A percentile compares a stretch with the other conserved stretches of the same genome.
Evolutionary conservation across 2,113 vertebrate genomes (phyloP).

Genomic region (Apodemus sylvaticus): DNA sequence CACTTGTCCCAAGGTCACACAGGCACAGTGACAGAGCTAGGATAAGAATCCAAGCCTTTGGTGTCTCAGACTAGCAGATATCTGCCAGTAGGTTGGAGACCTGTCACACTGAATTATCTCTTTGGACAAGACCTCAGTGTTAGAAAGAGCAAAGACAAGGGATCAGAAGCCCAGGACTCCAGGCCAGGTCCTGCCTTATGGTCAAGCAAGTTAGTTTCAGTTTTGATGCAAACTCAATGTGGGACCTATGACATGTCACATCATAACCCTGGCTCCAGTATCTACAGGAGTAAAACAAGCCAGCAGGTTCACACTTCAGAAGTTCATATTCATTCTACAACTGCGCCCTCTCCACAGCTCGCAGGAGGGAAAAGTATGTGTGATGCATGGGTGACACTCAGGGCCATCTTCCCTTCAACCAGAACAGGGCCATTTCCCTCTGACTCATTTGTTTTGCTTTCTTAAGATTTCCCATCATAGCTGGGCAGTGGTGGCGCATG

Average conservation of each 20-base stretch:
- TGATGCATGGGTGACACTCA: background rate
- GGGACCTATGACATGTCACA: slow-evolving; percentile 1
- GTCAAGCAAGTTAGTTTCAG: background rate
- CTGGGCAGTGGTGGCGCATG: too few species aligned
- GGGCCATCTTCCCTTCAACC: background rate
- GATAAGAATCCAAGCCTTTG: background rate
- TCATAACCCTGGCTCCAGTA: background rate
- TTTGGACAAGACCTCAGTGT: background rate
- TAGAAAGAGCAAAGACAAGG: background rate
- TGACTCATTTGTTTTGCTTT: slow-evolving; percentile 47
- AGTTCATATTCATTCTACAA: background rate
- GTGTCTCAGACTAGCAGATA: slow-evolving; percentile 14
- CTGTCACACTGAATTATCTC: slow-evolving; percentile 25
- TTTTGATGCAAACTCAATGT: slow-evolving; percentile 18
- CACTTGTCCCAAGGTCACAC: background rate
- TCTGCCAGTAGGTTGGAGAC: slow-evolving; percentile 64
- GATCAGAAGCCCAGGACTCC: background rate
- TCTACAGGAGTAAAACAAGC: background rate
- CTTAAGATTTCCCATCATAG: slow-evolving; percentile 26
- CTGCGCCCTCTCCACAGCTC: background rate
- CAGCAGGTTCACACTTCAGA: slow-evolving; percentile 3
- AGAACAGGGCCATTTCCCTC: slow-evolving; percentile 17
- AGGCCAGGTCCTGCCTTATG: background rate
- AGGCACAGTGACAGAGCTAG: background rate
- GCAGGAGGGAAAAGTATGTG: background rate